Evolutionary conservation across 2,888 invertebrate genomes (phyloP), one percentile per base, ranked within the genome.

Genomic region (Pycnomerus fuliginosus): DNA sequence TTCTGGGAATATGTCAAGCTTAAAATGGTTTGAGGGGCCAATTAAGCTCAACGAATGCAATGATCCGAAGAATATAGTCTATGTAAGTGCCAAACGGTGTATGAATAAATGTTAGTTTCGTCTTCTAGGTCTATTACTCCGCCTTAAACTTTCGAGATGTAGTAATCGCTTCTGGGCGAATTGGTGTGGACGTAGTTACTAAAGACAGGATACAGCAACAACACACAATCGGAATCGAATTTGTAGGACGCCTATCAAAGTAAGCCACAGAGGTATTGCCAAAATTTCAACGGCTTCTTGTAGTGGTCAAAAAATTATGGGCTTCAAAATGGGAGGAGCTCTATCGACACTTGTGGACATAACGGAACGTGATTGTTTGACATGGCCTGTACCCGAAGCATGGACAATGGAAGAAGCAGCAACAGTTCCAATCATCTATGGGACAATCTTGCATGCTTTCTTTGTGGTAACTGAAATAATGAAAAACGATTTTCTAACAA

Each of bases 1-100:
- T 0, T 80, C 86, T 38, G 96, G 96, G 31, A 96, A 98, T 67
- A 74, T 97, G 36, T 86, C 90, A 0, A 86, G 90, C 1, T 66
- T 97, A 23, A 78, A 73, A n/a, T 93, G 92, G 91, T 71, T 93
- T 3, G 84, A 94, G 69, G 87, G 87, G 1, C 74, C 78, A 0
- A n/a, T n/a, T n/a, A n/a, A n/a, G n/a, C n/a, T n/a, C n/a, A n/a
- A n/a, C n/a, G n/a, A n/a, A n/a, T n/a, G n/a, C n/a, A n/a, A n/a
- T 59, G 78, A 15, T 29, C 39, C n/a, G 32, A 85, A 84, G 11
- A 40, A 3, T 16, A 7, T 15, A 3, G 2, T 2, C 22, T 44
- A 10, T 24, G 33, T 10, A 20, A 24, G 10, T 43, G 44, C 8
- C 20, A 44, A n/a, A n/a, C n/a, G n/a, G n/a, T n/a, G n/a, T n/a